Evolutionary conservation across 2,888 invertebrate genomes (phyloP).

Genomic region (Metacarcinus magister): DNA sequence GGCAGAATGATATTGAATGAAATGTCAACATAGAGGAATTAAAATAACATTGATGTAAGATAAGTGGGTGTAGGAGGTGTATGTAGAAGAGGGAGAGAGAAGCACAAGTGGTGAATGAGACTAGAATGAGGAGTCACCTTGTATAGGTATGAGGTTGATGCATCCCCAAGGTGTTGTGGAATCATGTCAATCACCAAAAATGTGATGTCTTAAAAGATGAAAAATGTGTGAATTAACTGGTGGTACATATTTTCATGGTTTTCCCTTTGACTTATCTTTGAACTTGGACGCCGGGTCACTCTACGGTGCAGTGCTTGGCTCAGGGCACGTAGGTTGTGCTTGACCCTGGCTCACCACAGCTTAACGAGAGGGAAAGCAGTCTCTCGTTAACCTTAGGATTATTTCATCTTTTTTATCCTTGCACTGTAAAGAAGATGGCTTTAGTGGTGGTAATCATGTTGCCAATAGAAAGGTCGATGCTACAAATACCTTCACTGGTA

Average conservation of each 20-base stretch:
- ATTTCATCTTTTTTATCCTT: too few relatives aligned
- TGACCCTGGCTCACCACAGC: too few relatives aligned
- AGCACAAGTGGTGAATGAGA: neutral
- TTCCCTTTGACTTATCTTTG: neutral
- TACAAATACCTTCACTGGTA: neutral
- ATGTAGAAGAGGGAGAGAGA: conserved; percentile 7
- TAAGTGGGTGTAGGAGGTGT: neutral
- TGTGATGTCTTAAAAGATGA: neutral
- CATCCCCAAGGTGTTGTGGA: neutral
- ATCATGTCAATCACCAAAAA: neutral
- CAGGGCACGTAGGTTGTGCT: too few relatives aligned
- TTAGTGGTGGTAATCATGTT: neutral
- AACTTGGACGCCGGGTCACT: neutral
- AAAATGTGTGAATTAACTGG: neutral
- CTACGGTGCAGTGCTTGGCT: too few relatives aligned
- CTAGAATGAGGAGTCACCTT: too few relatives aligned
- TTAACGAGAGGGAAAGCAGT: too few relatives aligned
- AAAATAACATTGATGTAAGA: neutral
- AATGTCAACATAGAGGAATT: neutral
- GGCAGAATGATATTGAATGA: neutral
- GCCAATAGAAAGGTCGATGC: neutral
- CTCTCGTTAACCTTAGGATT: too few relatives aligned
- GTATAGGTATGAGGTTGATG: too few relatives aligned
- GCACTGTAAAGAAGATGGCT: neutral
- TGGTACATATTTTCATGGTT: neutral